phyloP scores from a whole-genome alignment of 1,140 invertebrate species.

The Tetramorium simillimum region DNA sequence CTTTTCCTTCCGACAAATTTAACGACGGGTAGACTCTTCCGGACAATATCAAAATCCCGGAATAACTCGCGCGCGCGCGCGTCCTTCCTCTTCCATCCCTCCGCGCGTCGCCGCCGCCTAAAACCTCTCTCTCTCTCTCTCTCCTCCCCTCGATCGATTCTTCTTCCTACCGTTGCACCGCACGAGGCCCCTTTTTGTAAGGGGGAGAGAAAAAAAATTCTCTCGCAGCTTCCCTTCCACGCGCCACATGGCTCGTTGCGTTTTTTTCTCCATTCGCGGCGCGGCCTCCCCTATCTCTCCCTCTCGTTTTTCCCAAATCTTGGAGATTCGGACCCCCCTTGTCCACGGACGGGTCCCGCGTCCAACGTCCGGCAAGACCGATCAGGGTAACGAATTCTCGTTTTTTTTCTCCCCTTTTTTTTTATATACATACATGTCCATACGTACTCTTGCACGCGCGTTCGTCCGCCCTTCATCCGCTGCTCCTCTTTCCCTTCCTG shows the following conservation, averaged over 20 bases:
- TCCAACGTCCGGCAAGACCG: constrained; percentile 79
- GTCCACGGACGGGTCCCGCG: constrained; percentile 70
- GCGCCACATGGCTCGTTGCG: constrained; percentile 80
- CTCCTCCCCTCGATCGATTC: constrained; percentile 61
- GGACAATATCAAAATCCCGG: constrained; percentile 35
- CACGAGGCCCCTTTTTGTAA: constrained; percentile 61
- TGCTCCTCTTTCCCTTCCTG: constrained; percentile 40
- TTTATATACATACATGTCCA: neutral
- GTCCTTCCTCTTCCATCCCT: constrained; percentile 56
- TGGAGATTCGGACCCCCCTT: constrained; percentile 74
- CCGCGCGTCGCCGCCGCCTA: constrained; percentile 68
- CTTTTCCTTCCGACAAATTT: constrained; percentile 59
- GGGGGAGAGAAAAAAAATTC: constrained; percentile 62
- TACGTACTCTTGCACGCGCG: neutral
- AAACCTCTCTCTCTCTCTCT: no score
- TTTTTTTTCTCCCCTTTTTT: neutral
- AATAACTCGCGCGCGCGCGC: constrained; percentile 67
- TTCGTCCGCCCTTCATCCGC: neutral
- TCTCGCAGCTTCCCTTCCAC: constrained; percentile 77
- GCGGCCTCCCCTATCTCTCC: constrained; percentile 64
- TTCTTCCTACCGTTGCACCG: constrained; percentile 46
- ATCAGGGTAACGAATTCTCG: constrained; percentile 47
- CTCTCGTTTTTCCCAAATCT: constrained; percentile 61
- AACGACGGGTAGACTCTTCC: constrained; percentile 27
- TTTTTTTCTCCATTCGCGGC: constrained; percentile 73